Conservation (phyloP, 1,140 invertebrate species). For the Cydia amplana region DNA sequence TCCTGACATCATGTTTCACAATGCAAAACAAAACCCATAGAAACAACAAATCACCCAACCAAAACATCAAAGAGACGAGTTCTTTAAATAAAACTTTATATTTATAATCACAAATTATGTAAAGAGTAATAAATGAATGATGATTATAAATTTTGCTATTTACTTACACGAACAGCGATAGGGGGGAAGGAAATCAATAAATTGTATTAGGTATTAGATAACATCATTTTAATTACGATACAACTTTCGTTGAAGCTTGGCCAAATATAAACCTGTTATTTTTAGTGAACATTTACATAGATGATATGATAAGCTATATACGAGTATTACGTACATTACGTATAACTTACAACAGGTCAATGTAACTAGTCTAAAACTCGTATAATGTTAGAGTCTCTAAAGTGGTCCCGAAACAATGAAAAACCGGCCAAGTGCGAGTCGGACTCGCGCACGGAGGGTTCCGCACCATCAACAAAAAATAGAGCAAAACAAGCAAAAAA, state of each 20-base stretch:
- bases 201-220: slow-evolving; percentile 8
- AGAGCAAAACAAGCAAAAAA: too few species aligned
- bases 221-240: background rate
- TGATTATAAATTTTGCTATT: background rate
- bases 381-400: too few species aligned
- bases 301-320: background rate
- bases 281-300: background rate
- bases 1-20: background rate
- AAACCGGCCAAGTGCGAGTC: too few species aligned
- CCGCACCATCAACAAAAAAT: too few species aligned
- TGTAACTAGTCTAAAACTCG: too few species aligned
- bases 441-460: too few species aligned
- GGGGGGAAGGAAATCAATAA: background rate
- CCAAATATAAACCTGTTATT: slow-evolving; percentile 16
- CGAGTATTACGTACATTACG: too few species aligned
- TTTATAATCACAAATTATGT: background rate
- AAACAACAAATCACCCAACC: background rate
- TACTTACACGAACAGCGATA: background rate
- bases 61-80: background rate
- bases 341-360: too few species aligned
- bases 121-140: background rate
- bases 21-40: background rate
- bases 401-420: too few species aligned
- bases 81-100: background rate
- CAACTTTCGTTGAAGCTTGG: slow-evolving; percentile 16